These are phyloP conservation scores for Nymphicus hollandicus DNA, from an alignment of 2,113 vertebrate species.

Conservation along the genomic window DNA sequence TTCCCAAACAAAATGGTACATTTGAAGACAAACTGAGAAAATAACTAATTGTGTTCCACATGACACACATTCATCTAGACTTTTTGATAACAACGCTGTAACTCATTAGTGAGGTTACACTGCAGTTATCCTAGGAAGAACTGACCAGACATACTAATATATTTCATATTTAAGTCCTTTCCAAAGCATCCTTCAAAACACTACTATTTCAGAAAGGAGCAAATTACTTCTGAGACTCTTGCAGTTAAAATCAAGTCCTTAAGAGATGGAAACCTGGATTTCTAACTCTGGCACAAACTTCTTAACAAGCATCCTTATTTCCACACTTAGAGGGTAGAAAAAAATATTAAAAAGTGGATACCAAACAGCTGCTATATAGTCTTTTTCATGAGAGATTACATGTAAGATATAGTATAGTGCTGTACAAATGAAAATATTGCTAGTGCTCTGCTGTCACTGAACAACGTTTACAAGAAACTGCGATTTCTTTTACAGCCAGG, in stretches of 20 bases:
- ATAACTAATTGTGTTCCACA: conserved; percentile 67
- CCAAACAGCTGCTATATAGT: too few relatives aligned
- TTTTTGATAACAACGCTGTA: conserved; percentile 33
- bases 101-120: conserved; percentile 53
- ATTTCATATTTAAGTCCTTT: not conserved
- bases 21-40: conserved; percentile 75
- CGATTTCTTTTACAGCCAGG: not conserved
- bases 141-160: not conserved
- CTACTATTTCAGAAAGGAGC: not conserved
- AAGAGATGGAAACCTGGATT: not conserved
- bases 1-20: conserved; percentile 73
- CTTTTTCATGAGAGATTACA: not conserved
- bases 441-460: not conserved
- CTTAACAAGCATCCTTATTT: not conserved
- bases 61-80: conserved; percentile 56
- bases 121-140: not conserved
- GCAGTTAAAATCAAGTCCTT: not conserved
- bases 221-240: not conserved
- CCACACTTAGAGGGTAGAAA: not conserved
- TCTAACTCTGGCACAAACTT: not conserved
- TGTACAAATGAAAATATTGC: not conserved
- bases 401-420: accelerated
- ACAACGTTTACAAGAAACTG: not conserved
- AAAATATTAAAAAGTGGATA: not conserved
- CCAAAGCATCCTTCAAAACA: not conserved